These are phyloP conservation scores for Sinonovacula constricta DNA, from an alignment of 1,140 invertebrate genomes.

Conservation along the genomic window DNA sequence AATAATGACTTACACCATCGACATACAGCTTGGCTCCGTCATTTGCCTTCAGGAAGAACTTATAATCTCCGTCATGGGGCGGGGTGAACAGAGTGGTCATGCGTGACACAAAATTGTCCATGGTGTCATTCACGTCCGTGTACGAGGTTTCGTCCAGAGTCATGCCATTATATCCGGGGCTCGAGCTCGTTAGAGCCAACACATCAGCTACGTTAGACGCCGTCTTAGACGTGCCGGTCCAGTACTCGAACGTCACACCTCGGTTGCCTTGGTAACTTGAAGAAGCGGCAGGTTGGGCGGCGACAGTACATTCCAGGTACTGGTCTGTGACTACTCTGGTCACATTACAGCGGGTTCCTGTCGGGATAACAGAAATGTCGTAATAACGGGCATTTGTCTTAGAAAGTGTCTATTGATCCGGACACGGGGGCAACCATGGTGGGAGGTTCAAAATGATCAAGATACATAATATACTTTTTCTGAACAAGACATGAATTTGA, in stretches of 20 bases:
- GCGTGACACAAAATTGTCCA: slow-evolving; percentile 35
- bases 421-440: too few species aligned
- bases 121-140: slow-evolving; percentile 34
- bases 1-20: slow-evolving; percentile 44
- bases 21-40: slow-evolving; percentile 35
- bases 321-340: slow-evolving; percentile 19
- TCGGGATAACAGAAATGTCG: background rate
- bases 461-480: too few species aligned
- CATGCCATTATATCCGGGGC: background rate
- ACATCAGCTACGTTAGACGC: slow-evolving; percentile 6
- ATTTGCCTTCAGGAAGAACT: slow-evolving; percentile 42
- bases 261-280: slow-evolving; percentile 23
- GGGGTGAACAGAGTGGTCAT: slow-evolving; percentile 37
- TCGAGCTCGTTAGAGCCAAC: slow-evolving; percentile 1
- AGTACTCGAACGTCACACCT: slow-evolving; percentile 46
- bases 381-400: too few species aligned
- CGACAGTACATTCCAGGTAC: slow-evolving; percentile 23
- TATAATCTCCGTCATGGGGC: slow-evolving; percentile 31
- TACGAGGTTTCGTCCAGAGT: slow-evolving; percentile 36
- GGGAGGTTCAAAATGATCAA: too few species aligned
- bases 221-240: slow-evolving; percentile 15
- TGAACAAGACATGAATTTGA: too few species aligned
- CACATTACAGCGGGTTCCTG: slow-evolving; percentile 28
- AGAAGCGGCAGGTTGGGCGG: slow-evolving; percentile 5
- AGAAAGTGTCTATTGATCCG: too few species aligned